Base-by-base conservation (phyloP, 2,888 invertebrate species). In the Athripsodes cinereus region DNA sequence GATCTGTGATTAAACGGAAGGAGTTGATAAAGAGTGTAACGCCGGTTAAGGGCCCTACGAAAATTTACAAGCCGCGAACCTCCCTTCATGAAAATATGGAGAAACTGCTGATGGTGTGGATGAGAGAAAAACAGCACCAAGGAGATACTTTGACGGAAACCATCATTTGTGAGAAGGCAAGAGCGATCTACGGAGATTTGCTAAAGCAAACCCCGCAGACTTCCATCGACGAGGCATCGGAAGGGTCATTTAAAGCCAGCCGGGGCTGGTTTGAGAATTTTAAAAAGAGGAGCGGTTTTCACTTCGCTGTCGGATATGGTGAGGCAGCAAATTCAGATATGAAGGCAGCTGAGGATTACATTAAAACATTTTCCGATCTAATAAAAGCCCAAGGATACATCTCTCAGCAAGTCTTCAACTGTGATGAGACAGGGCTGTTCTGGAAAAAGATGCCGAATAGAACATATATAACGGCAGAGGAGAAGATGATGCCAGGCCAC, bases 91-190 rank as follows among this genome's bases (percentile, higher is more conserved):
- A 64, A 61, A 54, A 61, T 8, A 55, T 63, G 55, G 62, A 63
- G 53, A 64, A 62, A 40, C 55, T 63, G 48, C 60, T 64, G 31
- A 35, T 63, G 50, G 57, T 63, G 49, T 64, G 62, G 64, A 59
- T 64, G 49, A 62, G 55, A 31, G 62, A 65, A 55, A 65, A 58
- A 56, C 61, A 65, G 53, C 58, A 59, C n/a, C 44, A 51, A 58
- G 63, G 62, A 22, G 60, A 56, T 52, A 62, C 52, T 44, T 22
- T 65, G 13, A 62, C 60, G 2, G 22, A 65, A 44, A 50, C 16
- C 35, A 26, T 60, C 6, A 65, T 66, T 18, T 63, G 63, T 52
- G 56, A 64, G 61, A 63, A 65, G 60, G 65, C 63, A 49, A 48
- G 55, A 55, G 52, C 40, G 18, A 55, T 65, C n/a, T 60, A 63